These are phyloP conservation scores for Torymus auratus DNA, from an alignment of 2,888 invertebrate genomes.

Conservation along the genomic window DNA sequence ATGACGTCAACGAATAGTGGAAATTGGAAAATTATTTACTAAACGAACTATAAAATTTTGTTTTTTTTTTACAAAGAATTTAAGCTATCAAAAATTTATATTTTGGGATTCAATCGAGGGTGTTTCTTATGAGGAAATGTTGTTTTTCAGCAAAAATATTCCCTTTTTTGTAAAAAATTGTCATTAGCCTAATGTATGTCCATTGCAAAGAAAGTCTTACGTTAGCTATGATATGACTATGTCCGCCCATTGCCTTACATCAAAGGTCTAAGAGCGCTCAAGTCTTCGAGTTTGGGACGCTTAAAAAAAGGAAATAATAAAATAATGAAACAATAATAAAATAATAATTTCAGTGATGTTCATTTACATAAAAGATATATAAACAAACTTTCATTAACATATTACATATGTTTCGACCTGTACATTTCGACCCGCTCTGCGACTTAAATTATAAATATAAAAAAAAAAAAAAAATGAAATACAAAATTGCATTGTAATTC, in stretches of 20 bases:
- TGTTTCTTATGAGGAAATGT: not conserved
- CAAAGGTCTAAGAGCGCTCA: conserved; percentile 56
- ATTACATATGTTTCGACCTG: conserved; percentile 31
- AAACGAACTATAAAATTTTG: too few relatives aligned
- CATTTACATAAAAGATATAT: conserved; percentile 46
- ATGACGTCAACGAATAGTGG: too few relatives aligned
- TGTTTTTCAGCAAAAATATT: conserved; percentile 45
- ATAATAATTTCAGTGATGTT: conserved; percentile 50
- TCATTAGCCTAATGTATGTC: conserved; percentile 61
- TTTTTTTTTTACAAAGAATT: too few relatives aligned
- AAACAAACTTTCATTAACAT: conserved; percentile 33
- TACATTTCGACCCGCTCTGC: conserved; percentile 29
- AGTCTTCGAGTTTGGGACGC: conserved; percentile 58
- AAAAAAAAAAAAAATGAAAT: conserved; percentile 26
- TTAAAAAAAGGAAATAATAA: conserved; percentile 58
- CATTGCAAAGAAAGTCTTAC: conserved; percentile 67
- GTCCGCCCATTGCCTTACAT: conserved; percentile 72
- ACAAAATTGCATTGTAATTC: conserved; percentile 16
- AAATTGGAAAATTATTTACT: too few relatives aligned
- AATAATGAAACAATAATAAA: conserved; percentile 61
- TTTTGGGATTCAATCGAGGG: too few relatives aligned
- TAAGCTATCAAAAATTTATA: too few relatives aligned
- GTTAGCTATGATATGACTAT: conserved; percentile 74
- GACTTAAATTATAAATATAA: not conserved
- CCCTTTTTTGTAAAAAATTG: conserved; percentile 24